A percentile compares a stretch with the other conserved stretches of the same genome.
Evolutionary conservation across 1,140 invertebrate species (phyloP).

Genomic region (Bicyclus anynana): DNA sequence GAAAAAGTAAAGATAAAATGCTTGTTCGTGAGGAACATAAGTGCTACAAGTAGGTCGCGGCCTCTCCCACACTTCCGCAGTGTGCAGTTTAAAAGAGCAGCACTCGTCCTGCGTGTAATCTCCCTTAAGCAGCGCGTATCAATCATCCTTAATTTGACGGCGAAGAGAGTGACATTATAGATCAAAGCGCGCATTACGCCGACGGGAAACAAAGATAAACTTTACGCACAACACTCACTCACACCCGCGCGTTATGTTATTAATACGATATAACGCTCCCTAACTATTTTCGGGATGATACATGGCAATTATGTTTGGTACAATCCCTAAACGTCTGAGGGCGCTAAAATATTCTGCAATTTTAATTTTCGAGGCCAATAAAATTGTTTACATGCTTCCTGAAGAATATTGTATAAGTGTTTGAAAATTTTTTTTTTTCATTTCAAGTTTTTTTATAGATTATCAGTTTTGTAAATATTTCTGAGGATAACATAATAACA

Average conservation of each 20-base stretch:
- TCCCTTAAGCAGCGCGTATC: constrained; percentile 6
- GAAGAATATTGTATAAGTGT: too few relatives aligned
- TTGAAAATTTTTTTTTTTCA: too few relatives aligned
- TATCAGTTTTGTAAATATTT: too few relatives aligned
- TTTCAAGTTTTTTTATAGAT: too few relatives aligned
- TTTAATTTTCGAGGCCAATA: too few relatives aligned
- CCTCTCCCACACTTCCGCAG: neutral
- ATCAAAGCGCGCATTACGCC: constrained; percentile 12
- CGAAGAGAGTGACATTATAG: neutral
- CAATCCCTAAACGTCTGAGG: too few relatives aligned
- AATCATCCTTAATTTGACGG: constrained; percentile 26
- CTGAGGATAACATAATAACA: too few relatives aligned
- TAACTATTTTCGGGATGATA: too few relatives aligned
- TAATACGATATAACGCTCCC: neutral
- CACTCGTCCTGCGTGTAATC: neutral
- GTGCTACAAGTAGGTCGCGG: neutral
- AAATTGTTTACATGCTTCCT: too few relatives aligned
- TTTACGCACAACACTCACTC: neutral
- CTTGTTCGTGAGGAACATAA: neutral
- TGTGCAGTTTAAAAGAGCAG: neutral
- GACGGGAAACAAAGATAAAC: constrained; percentile 12
- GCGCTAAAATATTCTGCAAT: too few relatives aligned
- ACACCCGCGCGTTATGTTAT: neutral
- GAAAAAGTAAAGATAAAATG: neutral
- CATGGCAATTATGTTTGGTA: too few relatives aligned